Base-by-base conservation (phyloP, 1,140 invertebrate species). In the Camponotus pennsylvanicus region DNA sequence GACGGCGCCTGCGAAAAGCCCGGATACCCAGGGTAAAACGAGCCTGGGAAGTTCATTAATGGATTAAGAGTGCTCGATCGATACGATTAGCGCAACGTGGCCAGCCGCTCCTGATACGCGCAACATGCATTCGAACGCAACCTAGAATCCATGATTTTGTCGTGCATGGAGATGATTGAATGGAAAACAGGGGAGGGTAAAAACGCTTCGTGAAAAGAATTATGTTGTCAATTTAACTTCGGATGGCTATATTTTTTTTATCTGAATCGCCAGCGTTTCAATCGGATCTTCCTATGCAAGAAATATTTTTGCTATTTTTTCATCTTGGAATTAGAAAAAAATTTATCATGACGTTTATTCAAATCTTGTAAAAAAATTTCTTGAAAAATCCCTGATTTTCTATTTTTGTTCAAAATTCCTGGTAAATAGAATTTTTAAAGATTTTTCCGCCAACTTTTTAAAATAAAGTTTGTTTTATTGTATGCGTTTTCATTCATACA, bases 21-120 rank as follows among this genome's bases (percentile, higher is more conserved):
- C 70, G 85, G 88, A 69, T 89, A 89, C 87, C 80, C 83, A 59
- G 88, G 67, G 87, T 90, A 90, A 93, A 92, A 93, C 89, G 86
- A 89, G 86, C 83, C 88, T 67, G 89, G 86, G 85, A 91, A 93
- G 92, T 93, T 93, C 92, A 93, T 93, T 93, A 93, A 93, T 92
- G 92, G 92, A 93, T 93, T 92, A 93, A 93, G 92, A 91, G 91
- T 91, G 75, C 82, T 90, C 80, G 91, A 93, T 93, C 92, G 92
- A 92, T 93, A 86, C 88, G 92, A 92, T 92, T 93, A 92, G 86
- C 84, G 80, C 87, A 37, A 61, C 63, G 73, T 76, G 80, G 87
- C 71, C 88, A 77, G 59, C 86, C 85, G 75, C 79, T 83, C 27
- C 73, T 85, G 80, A 84, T 84, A 84, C 69, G 69, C 86, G 66